Percentiles rank a stretch among this genome's conserved stretches.
These are phyloP conservation scores for Megalopta genalis DNA, from an alignment of 1,140 invertebrate species.

Conservation along the genomic window DNA sequence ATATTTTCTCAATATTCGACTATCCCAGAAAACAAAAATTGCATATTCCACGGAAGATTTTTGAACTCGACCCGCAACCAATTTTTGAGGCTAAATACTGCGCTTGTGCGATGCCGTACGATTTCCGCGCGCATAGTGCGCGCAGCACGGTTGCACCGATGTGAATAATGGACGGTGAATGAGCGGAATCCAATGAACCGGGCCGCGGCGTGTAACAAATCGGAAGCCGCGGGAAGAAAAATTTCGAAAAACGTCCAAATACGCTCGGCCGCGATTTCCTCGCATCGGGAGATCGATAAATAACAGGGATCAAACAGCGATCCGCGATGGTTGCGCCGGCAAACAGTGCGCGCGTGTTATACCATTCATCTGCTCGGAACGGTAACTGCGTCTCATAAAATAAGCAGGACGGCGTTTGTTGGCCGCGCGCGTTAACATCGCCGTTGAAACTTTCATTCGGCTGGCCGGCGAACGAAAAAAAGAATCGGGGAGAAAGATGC, in stretches of 20 bases:
- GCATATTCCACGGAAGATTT: too few relatives aligned
- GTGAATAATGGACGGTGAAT: too few relatives aligned
- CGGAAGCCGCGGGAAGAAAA: not conserved
- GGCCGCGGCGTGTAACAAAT: not conserved
- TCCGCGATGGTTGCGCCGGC: not conserved
- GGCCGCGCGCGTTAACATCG: not conserved
- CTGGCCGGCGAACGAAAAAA: not conserved
- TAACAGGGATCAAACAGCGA: not conserved
- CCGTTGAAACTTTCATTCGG: not conserved
- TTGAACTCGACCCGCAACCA: too few relatives aligned
- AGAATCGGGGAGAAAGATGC: not conserved
- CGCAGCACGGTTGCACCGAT: too few relatives aligned
- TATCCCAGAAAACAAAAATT: too few relatives aligned
- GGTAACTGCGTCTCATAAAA: not conserved
- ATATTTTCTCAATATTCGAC: too few relatives aligned
- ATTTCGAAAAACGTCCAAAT: not conserved
- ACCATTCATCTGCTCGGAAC: not conserved
- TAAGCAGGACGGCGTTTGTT: too few relatives aligned
- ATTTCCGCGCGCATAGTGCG: too few relatives aligned
- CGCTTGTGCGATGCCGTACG: too few relatives aligned
- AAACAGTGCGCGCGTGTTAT: not conserved
- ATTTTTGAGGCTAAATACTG: too few relatives aligned
- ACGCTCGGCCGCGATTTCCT: not conserved
- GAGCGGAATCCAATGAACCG: not conserved
- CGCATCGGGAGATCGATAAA: not conserved